Base-by-base conservation (phyloP, 2,113 vertebrate species). In the Brachypodius melanocephalos region DNA sequence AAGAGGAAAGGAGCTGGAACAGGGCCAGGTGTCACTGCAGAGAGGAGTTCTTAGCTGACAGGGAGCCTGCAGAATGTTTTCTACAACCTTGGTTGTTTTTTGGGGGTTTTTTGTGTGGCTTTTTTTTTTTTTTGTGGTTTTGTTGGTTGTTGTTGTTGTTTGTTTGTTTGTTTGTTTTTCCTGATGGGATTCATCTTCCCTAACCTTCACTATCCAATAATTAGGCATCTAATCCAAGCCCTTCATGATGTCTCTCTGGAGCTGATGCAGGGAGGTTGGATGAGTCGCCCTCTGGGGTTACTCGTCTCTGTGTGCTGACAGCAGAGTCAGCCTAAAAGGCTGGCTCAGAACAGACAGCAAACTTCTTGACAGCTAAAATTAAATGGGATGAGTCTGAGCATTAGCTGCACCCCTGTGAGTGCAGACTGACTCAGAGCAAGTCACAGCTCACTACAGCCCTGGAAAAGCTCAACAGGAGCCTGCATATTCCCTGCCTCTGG, bases 181-280 rank as follows among this genome's bases (percentile, higher is more conserved):
- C 58, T 88, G 45, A 31, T 29, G 14, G 38, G 62, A 80, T 85
- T 96, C 34, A 20, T 93, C 79, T 77, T 83, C 75, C 63, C 67
- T 94, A 92, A 92, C 92, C 95, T 92, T 94, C 94, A 77, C 75
- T 65, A 61, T 74, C 85, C 86, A 93, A 88, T 93, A 96, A 96
- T 96, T 93, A 94, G 75, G 46, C 40, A 83, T 74, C 90, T 94
- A 76, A 83, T 88, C 82, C 87, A 66, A 96, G 85, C 43, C 88
- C 78, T 88, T 90, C 88, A 88, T 94, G 93, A 80, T 55, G 49
- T 66, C 19, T 86, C 54, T 92, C 54, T 66, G 49, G 67, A 92
- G 83, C 40, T 13, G 5, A 43, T 54, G 82, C 40, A 42, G 45
- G 65, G 85, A 83, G 58, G 54, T 76, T 95, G 90, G 88, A 90